A percentile compares a stretch with the other conserved stretches of the same genome.
phyloP scores from a whole-genome alignment of 2,113 vertebrate genomes.

The Malurus cyaneus region DNA sequence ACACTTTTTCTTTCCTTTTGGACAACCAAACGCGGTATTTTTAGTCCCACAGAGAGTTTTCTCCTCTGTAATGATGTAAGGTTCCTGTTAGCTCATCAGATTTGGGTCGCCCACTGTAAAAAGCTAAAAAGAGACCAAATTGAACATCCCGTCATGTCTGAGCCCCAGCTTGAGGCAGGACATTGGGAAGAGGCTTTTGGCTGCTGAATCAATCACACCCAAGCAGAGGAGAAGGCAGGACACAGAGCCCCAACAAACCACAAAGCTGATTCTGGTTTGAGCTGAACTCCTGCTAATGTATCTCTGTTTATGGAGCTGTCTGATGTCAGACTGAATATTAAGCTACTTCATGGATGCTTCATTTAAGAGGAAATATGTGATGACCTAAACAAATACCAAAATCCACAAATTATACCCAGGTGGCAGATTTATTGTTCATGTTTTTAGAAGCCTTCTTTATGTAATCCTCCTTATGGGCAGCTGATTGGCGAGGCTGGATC shows the following conservation, averaged over 20 bases:
- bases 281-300: neutral
- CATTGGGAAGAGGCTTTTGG: neutral
- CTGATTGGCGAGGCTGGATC: neutral
- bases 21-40: neutral
- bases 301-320: conserved; percentile 50
- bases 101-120: neutral
- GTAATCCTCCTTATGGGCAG: neutral
- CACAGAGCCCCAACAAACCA: neutral
- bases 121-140: neutral
- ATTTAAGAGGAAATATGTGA: conserved; percentile 24
- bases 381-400: conserved; percentile 42
- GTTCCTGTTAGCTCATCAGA: conserved; percentile 15
- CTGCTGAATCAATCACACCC: neutral
- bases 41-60: neutral
- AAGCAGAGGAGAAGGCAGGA: neutral
- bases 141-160: neutral
- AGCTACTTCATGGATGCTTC: conserved; percentile 6
- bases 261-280: neutral
- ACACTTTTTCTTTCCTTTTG: neutral
- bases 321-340: neutral
- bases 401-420: conserved; percentile 25
- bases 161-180: neutral
- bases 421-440: conserved; percentile 6
- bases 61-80: neutral
- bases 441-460: neutral